phyloP scores from a whole-genome alignment of 64 coral and sea anemone genomes.

The Montipora cactus region DNA sequence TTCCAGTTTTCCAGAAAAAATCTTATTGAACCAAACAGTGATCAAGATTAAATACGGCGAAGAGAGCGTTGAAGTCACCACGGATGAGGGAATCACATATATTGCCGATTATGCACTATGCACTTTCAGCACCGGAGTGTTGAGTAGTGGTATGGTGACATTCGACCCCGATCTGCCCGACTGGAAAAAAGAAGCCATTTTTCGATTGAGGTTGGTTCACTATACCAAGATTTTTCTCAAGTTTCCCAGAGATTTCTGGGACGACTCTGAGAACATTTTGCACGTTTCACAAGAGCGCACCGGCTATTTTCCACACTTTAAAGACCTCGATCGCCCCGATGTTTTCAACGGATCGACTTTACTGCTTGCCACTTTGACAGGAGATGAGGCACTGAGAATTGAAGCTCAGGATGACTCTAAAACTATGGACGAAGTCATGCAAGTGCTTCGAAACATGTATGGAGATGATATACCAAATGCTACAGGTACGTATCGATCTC shows the following conservation, averaged over 20 bases:
- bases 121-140: constrained; percentile 80
- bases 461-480: constrained; percentile 55
- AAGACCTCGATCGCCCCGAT: constrained; percentile 31
- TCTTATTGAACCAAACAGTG: constrained; percentile 62
- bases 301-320: constrained; percentile 39
- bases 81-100: constrained; percentile 42
- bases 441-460: constrained; percentile 67
- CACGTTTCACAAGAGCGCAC: constrained; percentile 8
- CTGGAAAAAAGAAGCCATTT: constrained; percentile 82
- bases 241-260: constrained; percentile 82
- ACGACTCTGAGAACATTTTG: constrained; percentile 64
- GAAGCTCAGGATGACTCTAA: constrained; percentile 52
- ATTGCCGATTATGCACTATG: constrained; percentile 79
- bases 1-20: constrained; percentile 49
- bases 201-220: constrained; percentile 25
- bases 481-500: constrained; percentile 27
- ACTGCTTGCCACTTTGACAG: constrained; percentile 47
- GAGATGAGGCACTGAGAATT: constrained; percentile 43
- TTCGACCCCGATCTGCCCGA: constrained; percentile 72
- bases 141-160: constrained; percentile 44
- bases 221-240: constrained; percentile 77
- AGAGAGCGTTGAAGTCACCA: constrained; percentile 38
- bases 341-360: constrained; percentile 57
- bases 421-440: constrained; percentile 68
- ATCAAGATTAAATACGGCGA: constrained; percentile 33